Base-by-base conservation (phyloP, 2,797 vertebrate species). In the Oceanodroma leucorhoa region DNA sequence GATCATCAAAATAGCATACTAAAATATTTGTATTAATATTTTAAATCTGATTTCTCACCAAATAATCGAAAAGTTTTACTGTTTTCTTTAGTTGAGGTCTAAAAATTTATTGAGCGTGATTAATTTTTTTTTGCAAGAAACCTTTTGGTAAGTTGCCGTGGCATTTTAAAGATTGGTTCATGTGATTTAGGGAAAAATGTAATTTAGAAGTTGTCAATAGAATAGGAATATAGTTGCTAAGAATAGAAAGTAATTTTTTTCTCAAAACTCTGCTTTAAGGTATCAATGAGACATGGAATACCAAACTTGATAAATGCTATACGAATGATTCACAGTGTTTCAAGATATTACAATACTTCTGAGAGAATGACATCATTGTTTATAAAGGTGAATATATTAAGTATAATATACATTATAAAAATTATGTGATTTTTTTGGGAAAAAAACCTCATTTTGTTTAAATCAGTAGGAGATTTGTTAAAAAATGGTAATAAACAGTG, bases 351-450 rank as follows among this genome's bases (percentile, higher is more conserved):
- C 93, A 98, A 98, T 70, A 99, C 98, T 11, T 98, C 97, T 69
- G 98, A 98, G 92, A 98, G 97, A 94, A 98, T 99, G 91, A 98
- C 98, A 32, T 97, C 97, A 26, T 93, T 99, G 54, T 98, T 98
- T 89, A 97, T 98, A 72, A 98, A 98, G 97, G 98, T 98, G 97
- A 89, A 97, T 94, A 69, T 71, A 65, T 45, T 50, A 76, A 76
- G 19, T 13, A 46, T 65, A 72, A 32, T 38, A 40, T 14, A 61
- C 3, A 22, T 53, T 71, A 23, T 13, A 51, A 83, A 82, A 80
- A 60, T 12, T 5, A 10, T 15, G 3, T 30, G 14, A 32, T 41
- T 88, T 84, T 84, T 72, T 34, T 57, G 29, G 11, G 62, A 54
- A 62, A 71, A 80, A 71, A 77, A n/a, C 2, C 4, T 34, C 2